Evolutionary conservation across 2,113 vertebrate species (phyloP), one percentile per base, ranked within the genome.

Genomic region (Sinocyclocheilus grahami): DNA sequence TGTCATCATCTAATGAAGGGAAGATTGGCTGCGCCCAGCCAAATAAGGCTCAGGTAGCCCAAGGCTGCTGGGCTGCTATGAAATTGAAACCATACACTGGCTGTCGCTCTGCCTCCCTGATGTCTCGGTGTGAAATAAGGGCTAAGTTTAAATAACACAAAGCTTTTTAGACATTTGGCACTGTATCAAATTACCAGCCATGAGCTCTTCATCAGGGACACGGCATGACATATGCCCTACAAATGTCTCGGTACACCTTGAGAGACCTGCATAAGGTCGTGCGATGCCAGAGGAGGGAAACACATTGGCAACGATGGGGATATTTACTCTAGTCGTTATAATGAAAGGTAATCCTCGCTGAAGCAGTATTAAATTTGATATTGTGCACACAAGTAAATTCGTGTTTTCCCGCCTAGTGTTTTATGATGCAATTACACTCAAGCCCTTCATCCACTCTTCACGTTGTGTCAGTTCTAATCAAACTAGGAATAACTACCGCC

Each of bases 31-130:
- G 69, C n/a, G 90, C 89, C 91, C 89, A 93, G 92, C 94, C 93
- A 93, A 94, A 94, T 92, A 91, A 92, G 91, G 90, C 92, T 94
- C 92, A 93, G 91, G 93, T 87, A 91, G 90, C 90, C 91, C 89
- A 86, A 90, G 89, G 92, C 92, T 91, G 90, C 93, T 91, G 93
- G 87, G 91, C 92, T 90, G 90, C 91, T 92, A 92, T 92, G 92
- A 92, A 94, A 94, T 94, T 92, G 90, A 93, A 93, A 93, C 91
- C 90, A 90, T 89, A 90, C 89, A 90, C 93, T 94, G 87, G 78
- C 83, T 90, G 87, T 90, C 85, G 65, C 82, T 80, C 69, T 55
- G 75, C 82, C 86, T 90, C 88, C 88, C 89, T 85, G 87, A 87
- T 88, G 89, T 85, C 89, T 86, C 87, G 58, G 85, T 86, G 82